Base-by-base conservation (phyloP, 2,797 vertebrate species). In the Tapirus indicus region DNA sequence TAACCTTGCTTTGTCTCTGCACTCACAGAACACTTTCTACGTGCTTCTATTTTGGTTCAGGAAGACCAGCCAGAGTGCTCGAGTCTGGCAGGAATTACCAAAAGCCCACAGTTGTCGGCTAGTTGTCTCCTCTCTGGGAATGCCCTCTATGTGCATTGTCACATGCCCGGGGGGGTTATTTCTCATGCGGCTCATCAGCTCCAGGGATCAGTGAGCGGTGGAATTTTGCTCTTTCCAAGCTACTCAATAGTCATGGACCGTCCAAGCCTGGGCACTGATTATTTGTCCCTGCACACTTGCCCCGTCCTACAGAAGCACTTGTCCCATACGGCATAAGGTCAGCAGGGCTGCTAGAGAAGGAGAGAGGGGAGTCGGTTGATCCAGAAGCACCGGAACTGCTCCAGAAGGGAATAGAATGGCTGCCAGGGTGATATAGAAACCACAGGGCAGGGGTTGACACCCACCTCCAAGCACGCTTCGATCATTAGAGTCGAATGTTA, bases 61-160 rank as follows among this genome's bases (percentile, higher is more conserved):
- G 56, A 93, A 94, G 41, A 75, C 72, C 41, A 78, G 64, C 80
- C 68, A 41, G 72, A 89, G 85, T 82, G 54, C 56, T 20, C 52
- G 44, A 96, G 54, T 72, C 93, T 97, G 82, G 69, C 35, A 95
- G 87, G 83, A 94, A 78, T 74, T 79, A 54, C 16, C 58, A 54
- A 80, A 41, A 92, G 32, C 60, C 80, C 82, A 87, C 35, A n/a
- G 71, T 60, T 58, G 32, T 69, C 97, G 95, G 49, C 66, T 83
- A 56, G 56, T 68, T 78, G n/a, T 86, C 97, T 96, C 74, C 66
- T 54, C 96, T 87, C 93, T 41, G 83, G 95, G 88, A 56, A 86
- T 87, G 47, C 10, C 74, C 47, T 96, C 93, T 41, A 2, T 35
- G n/a, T n/a, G 54, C 85, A 47, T 41, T 1, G 12, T 89, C 41